Evolutionary conservation across 2,888 invertebrate species (phyloP), one percentile per base, ranked within the genome.

Genomic region (Brassicogethes aeneus): DNA sequence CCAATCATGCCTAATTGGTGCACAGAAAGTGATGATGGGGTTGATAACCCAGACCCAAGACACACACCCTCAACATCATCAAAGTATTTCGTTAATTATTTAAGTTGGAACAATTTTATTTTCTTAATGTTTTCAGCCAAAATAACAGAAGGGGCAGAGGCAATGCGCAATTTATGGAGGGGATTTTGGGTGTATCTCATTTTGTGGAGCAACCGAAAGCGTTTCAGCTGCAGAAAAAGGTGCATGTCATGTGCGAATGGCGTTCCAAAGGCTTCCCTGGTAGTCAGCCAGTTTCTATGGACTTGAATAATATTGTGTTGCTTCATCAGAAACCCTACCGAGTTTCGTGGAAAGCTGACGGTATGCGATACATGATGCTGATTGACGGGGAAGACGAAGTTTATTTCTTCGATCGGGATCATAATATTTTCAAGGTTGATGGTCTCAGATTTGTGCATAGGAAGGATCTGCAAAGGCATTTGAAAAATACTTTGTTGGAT

Each of bases 331-430:
- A 88, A 60, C 88, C 89, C 0, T 99, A 99, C 61, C 80, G 84
- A 63, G 96, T 99, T 1, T 97, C 96, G 2, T 99, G 99, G 99
- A 99, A 99, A 65, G 99, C 99, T 7, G 99, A 99, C 68, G 99
- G 99, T 29, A 89, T 87, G 17, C 86, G 95, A 59, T 99, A 94
- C 65, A 88, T 99, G 89, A 91, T 99, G 91, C 71, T 95, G 32
- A 92, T 99, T 48, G 82, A 90, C 55, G 87, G 84, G 15, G 78
- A 80, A 51, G 76, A 85, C 48, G 82, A 92, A 61, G 78, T 95
- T 12, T 99, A 85, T 63, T 92, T 97, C 72, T 72, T 97, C 57
- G 99, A 99, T 72, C 77, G 99, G 60, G 94, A 99, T 69, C 85
- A 95, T 69, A 85, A 87, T 53, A 83, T 92, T 35, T 99, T 90